phyloP scores from a whole-genome alignment of 2,888 invertebrate species.

The Hartigia nigra region DNA sequence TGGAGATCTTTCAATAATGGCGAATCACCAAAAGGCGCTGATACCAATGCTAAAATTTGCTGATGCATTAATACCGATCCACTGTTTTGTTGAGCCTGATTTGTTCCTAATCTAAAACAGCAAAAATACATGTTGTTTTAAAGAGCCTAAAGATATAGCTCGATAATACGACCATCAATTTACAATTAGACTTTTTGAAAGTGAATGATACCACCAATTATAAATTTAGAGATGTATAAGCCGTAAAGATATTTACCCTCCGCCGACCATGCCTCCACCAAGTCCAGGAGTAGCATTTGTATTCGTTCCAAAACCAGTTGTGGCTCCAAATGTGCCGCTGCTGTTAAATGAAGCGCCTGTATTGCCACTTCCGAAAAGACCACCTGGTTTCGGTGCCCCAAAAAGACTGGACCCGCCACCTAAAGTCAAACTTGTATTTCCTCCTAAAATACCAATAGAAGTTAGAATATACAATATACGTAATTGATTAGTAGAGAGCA shows the following conservation, averaged over 20 bases:
- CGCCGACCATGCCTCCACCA: slow-evolving; percentile 18
- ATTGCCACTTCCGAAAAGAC: slow-evolving; percentile 69
- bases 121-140: not conserved
- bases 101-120: slow-evolving; percentile 43
- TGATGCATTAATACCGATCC: slow-evolving; percentile 72
- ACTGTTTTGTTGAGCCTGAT: slow-evolving; percentile 56
- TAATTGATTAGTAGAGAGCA: not conserved
- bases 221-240: not conserved
- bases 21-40: slow-evolving; percentile 89
- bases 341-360: slow-evolving; percentile 66
- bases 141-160: no score
- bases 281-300: slow-evolving; percentile 44
- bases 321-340: slow-evolving; percentile 60
- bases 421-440: slow-evolving; percentile 64
- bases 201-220: no score
- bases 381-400: slow-evolving; percentile 66
- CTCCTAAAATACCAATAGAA: slow-evolving; percentile 21
- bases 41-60: slow-evolving; percentile 79
- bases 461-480: slow-evolving; percentile 1
- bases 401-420: slow-evolving; percentile 54
- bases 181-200: no score
- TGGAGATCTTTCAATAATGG: slow-evolving; percentile 82
- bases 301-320: slow-evolving; percentile 62
- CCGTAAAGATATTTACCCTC: slow-evolving; percentile 14
- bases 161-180: no score